Conservation (phyloP, 2,888 invertebrate species). For the Diaphora mendica region DNA sequence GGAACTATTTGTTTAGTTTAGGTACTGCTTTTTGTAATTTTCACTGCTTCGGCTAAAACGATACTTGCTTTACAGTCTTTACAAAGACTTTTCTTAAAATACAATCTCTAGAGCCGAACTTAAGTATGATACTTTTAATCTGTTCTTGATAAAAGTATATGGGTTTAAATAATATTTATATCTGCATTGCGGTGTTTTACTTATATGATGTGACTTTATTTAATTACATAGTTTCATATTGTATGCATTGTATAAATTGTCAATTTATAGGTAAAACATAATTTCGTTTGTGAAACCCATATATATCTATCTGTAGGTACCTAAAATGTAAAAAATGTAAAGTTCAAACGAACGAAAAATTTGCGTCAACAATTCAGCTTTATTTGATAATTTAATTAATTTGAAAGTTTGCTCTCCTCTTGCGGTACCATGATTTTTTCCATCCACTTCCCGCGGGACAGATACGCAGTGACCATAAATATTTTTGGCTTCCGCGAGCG, state of each 20-base stretch:
- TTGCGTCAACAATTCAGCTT: conserved; percentile 25
- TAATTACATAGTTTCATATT: conserved; percentile 27
- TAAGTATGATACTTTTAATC: conserved; percentile 21
- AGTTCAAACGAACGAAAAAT: not conserved
- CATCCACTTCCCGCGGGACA: conserved; percentile 27
- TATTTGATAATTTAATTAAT: conserved; percentile 54
- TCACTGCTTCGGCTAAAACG: conserved; percentile 5
- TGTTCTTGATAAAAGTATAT: conserved; percentile 22
- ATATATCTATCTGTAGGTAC: not conserved
- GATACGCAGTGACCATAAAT: conserved; percentile 42
- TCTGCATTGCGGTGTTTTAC: conserved; percentile 46
- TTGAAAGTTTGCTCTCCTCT: conserved; percentile 43
- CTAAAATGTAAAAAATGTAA: conserved; percentile 8
- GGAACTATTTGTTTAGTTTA: conserved; percentile 32
- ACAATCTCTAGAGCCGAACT: conserved; percentile 10
- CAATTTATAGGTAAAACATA: conserved; percentile 18
- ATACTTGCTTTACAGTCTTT: conserved; percentile 26
- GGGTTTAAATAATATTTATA: conserved; percentile 34
- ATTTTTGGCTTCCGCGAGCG: conserved; percentile 37
- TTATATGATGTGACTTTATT: conserved; percentile 36
- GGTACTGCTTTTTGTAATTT: conserved; percentile 24
- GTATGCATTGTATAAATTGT: conserved; percentile 28
- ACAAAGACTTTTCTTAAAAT: conserved; percentile 24
- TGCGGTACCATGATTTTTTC: conserved; percentile 33
- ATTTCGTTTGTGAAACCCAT: not conserved